Evolutionary conservation across 2,797 vertebrate species (phyloP), one percentile per base, ranked within the genome.

Genomic region (Poecilia velifera): DNA sequence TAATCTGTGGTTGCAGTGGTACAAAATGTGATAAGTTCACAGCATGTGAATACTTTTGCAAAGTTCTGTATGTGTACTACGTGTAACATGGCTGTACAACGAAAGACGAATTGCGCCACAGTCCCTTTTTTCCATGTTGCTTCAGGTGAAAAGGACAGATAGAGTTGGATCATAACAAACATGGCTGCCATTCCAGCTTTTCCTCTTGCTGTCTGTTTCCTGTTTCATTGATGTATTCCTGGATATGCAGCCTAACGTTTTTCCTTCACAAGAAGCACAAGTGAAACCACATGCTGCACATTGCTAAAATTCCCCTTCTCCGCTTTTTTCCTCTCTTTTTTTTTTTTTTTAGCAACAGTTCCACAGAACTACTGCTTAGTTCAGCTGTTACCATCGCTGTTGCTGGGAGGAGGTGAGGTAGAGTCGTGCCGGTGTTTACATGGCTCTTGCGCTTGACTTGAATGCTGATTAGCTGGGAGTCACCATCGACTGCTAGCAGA

Each of bases 181-280:
- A 91, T 87, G 90, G 88, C 89, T 90, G 85, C 91, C 92, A 90
- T 91, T 90, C 91, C 90, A 89, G 91, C 86, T 91, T 94, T 92
- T 93, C 90, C 90, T 91, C 86, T 84, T 20, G 45, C 86, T 88
- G 92, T 87, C 87, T 90, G 87, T 91, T 95, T 95, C 93, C 93
- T 95, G 91, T 91, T 92, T 90, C 86, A 93, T 90, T 93, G 92
- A 94, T 90, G 90, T 93, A 89, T 93, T 94, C 90, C 87, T 93
- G 91, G 90, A 91, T 90, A 80, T 84, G 53, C 71, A 31, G 82
- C 31, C 79, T 83, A 76, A 79, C 72, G 76, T 80, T 70, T 64
- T 34, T n/a, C 79, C 85, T 25, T 34, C 76, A 74, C 39, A 72
- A 77, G 80, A 76, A 68, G 70, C 62, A 66, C 66, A 2, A 59